A percentile compares a stretch with the other conserved stretches of the same genome.
Evolutionary conservation across 2,888 invertebrate genomes (phyloP).

Genomic region (Dicyrtomina minuta): DNA sequence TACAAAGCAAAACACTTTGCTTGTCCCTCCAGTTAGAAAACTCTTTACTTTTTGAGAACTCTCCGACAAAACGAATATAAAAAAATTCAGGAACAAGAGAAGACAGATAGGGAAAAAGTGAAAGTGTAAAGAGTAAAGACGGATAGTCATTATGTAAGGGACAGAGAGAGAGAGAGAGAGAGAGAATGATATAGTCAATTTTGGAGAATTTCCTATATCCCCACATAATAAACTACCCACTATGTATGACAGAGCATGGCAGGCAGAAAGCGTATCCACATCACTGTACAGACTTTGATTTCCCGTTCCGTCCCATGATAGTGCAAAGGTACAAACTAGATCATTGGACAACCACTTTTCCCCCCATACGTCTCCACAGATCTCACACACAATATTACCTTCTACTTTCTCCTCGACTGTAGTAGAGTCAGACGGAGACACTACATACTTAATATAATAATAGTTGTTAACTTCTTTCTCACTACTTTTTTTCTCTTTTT

Average conservation of each 20-base stretch:
- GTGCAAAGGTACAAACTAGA: no score
- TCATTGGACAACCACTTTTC: conserved; percentile 8
- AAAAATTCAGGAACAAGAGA: conserved; percentile 53
- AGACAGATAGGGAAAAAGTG: conserved; percentile 43
- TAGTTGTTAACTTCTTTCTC: no score
- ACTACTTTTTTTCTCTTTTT: no score
- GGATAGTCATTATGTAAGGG: conserved; percentile 39
- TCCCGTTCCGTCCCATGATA: no score
- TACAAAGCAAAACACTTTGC: neutral
- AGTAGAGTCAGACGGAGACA: no score
- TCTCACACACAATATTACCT: conserved; percentile 20
- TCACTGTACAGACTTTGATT: no score
- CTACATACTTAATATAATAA: no score
- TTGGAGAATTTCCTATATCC: no score
- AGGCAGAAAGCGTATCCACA: conserved; percentile 28
- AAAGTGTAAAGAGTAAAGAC: conserved; percentile 45
- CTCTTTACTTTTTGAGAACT: conserved; percentile 18
- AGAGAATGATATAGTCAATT: neutral
- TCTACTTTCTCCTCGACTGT: neutral
- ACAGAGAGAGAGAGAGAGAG: neutral
- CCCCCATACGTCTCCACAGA: conserved; percentile 29
- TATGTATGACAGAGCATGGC: no score
- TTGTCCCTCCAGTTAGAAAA: neutral
- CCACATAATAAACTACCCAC: neutral
- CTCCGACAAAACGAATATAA: conserved; percentile 45